Evolutionary conservation across 2,888 invertebrate genomes (phyloP).

Genomic region (Xiphydria camelus): DNA sequence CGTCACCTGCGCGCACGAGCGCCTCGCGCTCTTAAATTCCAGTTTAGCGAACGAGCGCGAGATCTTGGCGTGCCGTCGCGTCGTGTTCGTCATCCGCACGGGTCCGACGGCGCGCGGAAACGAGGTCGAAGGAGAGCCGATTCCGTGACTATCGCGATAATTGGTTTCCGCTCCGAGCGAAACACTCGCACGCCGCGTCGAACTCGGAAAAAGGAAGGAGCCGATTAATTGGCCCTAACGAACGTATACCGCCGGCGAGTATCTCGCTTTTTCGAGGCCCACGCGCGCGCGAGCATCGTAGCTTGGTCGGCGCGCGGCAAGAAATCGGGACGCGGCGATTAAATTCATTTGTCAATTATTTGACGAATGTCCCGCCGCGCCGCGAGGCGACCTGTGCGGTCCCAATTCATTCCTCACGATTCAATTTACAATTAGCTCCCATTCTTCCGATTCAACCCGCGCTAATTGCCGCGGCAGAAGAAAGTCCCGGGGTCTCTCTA

Average conservation of each 20-base stretch:
- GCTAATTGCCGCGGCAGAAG: no score
- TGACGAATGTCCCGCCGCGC: conserved; percentile 38
- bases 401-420: conserved; percentile 21
- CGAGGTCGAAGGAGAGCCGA: neutral
- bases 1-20: no score
- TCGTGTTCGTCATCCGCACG: no score
- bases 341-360: conserved; percentile 52
- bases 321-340: conserved; percentile 44
- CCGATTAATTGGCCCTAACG: conserved; percentile 13
- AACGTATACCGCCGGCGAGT: conserved; percentile 23
- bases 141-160: no score
- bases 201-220: conserved; percentile 14
- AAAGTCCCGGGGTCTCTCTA: no score
- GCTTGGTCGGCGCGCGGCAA: conserved; percentile 17
- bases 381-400: conserved; percentile 11
- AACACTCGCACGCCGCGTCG: conserved; percentile 6
- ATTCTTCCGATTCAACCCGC: conserved; percentile 33
- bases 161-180: conserved; percentile 6
- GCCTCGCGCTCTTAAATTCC: no score
- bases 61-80: no score
- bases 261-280: conserved; percentile 25
- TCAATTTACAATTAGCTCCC: conserved; percentile 44
- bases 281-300: no score
- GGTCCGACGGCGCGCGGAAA: no score
- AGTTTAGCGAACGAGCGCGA: no score